phyloP scores from a whole-genome alignment of 2,113 vertebrate genomes.

The Hucho hucho region DNA sequence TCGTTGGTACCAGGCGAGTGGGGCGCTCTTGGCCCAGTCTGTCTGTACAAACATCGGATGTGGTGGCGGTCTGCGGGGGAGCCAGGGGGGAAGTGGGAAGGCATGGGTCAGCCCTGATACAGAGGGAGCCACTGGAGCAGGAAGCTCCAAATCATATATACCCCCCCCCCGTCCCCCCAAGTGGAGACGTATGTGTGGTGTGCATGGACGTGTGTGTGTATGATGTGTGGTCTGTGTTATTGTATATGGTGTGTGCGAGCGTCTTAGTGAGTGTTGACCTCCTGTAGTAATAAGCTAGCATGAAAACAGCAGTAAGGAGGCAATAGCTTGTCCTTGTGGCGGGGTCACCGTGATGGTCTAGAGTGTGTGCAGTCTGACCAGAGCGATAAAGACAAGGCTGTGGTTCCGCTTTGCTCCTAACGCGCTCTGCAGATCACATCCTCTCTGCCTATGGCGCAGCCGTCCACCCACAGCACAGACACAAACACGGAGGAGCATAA shows the following conservation, averaged over 20 bases:
- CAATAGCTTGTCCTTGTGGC: background rate
- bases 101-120: constrained; percentile 68
- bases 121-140: constrained; percentile 55
- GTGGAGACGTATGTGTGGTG: constrained; percentile 36
- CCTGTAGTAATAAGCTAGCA: no score
- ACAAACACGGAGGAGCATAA: background rate
- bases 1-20: constrained; percentile 57
- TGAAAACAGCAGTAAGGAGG: no score
- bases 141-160: constrained; percentile 71
- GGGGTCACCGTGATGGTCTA: constrained; percentile 29
- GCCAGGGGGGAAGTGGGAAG: constrained; percentile 73
- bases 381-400: constrained; percentile 64
- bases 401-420: constrained; percentile 69
- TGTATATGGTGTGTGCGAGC: no score
- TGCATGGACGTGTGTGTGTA: constrained; percentile 23
- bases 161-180: constrained; percentile 30
- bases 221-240: constrained; percentile 45
- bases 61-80: constrained; percentile 78
- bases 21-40: constrained; percentile 65
- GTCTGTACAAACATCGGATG: constrained; percentile 77
- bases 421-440: constrained; percentile 76
- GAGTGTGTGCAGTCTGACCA: constrained; percentile 48
- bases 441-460: constrained; percentile 68
- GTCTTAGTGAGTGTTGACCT: no score
- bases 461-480: constrained; percentile 25